These are phyloP conservation scores for Ramazzottius varieornatus DNA, from an alignment of 2,888 invertebrate species.

Conservation along the genomic window DNA sequence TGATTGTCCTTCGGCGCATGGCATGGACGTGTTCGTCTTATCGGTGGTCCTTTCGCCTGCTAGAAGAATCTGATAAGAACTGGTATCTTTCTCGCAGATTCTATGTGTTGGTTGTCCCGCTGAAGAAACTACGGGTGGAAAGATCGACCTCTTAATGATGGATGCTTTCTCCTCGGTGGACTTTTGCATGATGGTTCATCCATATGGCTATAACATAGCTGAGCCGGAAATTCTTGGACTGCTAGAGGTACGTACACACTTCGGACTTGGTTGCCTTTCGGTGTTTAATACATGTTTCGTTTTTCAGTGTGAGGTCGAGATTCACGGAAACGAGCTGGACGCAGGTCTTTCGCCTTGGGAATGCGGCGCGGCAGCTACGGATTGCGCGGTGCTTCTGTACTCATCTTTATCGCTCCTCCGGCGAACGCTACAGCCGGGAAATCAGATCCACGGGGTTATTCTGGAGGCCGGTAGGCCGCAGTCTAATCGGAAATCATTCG, in stretches of 20 bases:
- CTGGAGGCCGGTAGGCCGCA: background rate
- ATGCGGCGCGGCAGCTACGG: background rate
- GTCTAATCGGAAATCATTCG: background rate
- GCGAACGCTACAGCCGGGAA: background rate
- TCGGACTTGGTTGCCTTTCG: background rate
- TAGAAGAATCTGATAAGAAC: background rate
- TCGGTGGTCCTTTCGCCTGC: too few relatives aligned
- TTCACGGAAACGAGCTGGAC: background rate
- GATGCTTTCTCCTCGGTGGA: background rate
- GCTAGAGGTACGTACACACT: background rate
- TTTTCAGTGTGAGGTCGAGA: background rate
- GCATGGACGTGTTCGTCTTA: too few relatives aligned
- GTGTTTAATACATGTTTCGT: background rate
- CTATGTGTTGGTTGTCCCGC: background rate
- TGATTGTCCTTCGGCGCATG: background rate
- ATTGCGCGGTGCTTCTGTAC: background rate
- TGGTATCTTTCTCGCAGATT: background rate
- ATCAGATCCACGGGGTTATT: constrained; percentile 1
- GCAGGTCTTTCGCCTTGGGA: background rate
- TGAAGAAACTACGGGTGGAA: background rate
- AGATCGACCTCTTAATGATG: background rate
- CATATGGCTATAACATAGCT: background rate
- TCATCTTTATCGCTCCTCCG: background rate
- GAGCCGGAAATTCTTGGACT: background rate
- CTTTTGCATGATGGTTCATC: background rate